A percentile compares a stretch with the other conserved stretches of the same genome.
Evolutionary conservation across 1,140 invertebrate genomes (phyloP).

Genomic region (Nephila pilipes): DNA sequence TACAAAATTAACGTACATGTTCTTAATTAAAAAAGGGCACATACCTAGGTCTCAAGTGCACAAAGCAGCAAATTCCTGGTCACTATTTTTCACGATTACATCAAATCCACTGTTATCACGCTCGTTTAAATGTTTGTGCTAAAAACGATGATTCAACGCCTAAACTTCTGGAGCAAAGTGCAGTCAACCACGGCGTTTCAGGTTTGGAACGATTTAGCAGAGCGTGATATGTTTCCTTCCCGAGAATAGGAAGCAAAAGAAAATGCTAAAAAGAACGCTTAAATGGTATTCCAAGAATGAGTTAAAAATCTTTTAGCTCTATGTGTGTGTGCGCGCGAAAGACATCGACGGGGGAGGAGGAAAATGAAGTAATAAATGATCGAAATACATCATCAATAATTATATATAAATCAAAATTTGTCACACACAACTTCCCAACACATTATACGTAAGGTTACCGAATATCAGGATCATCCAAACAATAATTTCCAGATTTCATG

Average conservation of each 20-base stretch:
- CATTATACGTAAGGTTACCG: too few relatives aligned
- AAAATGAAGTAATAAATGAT: not conserved
- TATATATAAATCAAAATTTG: too few relatives aligned
- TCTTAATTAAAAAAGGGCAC: not conserved
- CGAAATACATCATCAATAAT: too few relatives aligned
- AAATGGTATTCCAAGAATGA: not conserved
- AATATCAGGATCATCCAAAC: too few relatives aligned
- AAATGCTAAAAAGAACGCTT: not conserved
- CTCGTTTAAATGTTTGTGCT: slow-evolving; percentile 1
- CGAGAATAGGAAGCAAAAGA: not conserved
- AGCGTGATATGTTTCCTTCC: not conserved
- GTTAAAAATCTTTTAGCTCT: not conserved
- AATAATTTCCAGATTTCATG: too few relatives aligned
- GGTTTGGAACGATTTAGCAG: not conserved
- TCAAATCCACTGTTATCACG: not conserved
- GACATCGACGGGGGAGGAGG: not conserved
- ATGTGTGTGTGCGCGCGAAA: too few relatives aligned
- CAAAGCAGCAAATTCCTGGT: not conserved
- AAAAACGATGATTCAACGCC: not conserved
- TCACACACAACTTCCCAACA: too few relatives aligned
- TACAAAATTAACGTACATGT: too few relatives aligned
- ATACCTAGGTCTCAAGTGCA: not conserved
- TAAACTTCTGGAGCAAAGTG: not conserved
- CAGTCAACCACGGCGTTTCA: not conserved
- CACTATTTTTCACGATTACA: not conserved